Evolutionary conservation across 2,888 invertebrate species (phyloP).

Genomic region (Melitaea athalia): DNA sequence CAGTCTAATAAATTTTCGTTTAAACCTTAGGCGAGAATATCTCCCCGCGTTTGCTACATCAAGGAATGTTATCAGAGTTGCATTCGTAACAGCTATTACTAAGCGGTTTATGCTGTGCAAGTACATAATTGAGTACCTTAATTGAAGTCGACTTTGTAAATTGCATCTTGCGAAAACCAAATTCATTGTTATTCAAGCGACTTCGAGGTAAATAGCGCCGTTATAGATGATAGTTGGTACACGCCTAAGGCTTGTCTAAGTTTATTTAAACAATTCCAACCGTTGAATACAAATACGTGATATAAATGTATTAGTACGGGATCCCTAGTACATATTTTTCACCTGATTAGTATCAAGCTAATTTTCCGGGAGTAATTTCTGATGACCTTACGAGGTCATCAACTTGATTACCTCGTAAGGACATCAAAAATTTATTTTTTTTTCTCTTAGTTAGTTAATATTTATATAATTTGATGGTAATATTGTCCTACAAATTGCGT

Average conservation of each 20-base stretch:
- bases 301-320: too few relatives aligned
- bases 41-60: neutral
- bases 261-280: constrained; percentile 14
- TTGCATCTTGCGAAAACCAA: constrained; percentile 17
- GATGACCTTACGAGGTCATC: too few relatives aligned
- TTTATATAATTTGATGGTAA: too few relatives aligned
- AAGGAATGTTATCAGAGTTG: neutral
- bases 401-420: too few relatives aligned
- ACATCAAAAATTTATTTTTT: too few relatives aligned
- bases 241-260: constrained; percentile 15
- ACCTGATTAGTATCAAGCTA: too few relatives aligned
- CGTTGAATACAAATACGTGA: constrained; percentile 13
- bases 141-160: constrained; percentile 15
- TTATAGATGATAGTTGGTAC: constrained; percentile 18
- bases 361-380: too few relatives aligned
- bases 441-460: too few relatives aligned
- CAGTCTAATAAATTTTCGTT: neutral
- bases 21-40: neutral
- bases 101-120: constrained; percentile 10
- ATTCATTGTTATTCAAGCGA: constrained; percentile 19
- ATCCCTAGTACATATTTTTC: too few relatives aligned
- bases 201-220: constrained; percentile 18
- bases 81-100: constrained; percentile 6
- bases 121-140: constrained; percentile 9
- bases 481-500: too few relatives aligned